A percentile compares a stretch with the other conserved stretches of the same genome.
These are phyloP conservation scores for Falco concolor DNA, from an alignment of 2,797 vertebrate genomes.

Conservation along the genomic window DNA sequence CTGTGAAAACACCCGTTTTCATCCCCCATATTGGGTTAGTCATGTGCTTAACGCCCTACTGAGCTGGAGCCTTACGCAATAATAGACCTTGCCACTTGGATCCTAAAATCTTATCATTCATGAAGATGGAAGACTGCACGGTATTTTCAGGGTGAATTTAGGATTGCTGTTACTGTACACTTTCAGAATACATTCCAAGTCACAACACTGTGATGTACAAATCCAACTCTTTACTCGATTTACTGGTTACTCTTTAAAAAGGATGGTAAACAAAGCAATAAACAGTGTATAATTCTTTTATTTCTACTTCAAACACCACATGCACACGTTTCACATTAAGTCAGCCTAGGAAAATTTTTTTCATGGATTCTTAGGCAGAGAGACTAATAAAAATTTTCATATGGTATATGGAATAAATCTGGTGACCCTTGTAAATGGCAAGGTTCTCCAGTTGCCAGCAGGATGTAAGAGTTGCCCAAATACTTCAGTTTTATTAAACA, in stretches of 20 bases:
- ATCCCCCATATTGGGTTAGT: accelerated
- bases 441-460: not conserved
- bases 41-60: not conserved
- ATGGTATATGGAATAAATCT: not conserved
- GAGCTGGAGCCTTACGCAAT: not conserved
- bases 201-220: not conserved
- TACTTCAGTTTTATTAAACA: not conserved
- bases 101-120: not conserved
- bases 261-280: not conserved
- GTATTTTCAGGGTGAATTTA: not conserved
- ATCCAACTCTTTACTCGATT: not conserved
- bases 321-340: not conserved
- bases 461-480: not conserved
- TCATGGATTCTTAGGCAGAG: not conserved
- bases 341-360: not conserved
- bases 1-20: not conserved
- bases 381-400: not conserved
- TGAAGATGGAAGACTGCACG: not conserved
- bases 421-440: not conserved
- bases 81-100: not conserved
- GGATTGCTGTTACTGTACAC: not conserved
- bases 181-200: not conserved
- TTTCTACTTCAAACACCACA: not conserved
- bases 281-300: not conserved
- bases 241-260: not conserved